Conservation (phyloP, 2,797 vertebrate genomes). For the Epinephelus awoara region DNA sequence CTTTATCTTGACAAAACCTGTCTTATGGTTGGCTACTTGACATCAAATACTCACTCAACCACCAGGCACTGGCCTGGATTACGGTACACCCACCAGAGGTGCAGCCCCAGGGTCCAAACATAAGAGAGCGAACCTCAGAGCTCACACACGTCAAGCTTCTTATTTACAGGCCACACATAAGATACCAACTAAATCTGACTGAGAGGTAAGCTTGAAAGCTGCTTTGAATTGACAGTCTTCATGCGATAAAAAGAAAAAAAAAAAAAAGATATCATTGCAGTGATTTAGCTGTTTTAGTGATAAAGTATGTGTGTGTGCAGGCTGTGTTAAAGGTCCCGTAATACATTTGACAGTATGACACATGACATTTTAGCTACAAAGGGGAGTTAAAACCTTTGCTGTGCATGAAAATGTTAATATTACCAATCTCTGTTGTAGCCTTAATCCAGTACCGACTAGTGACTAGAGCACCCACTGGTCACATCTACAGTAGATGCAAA, state of each 20-base stretch:
- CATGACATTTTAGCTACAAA: slow-evolving; percentile 13
- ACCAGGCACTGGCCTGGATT: slow-evolving; percentile 53
- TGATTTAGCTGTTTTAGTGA: slow-evolving; percentile 9
- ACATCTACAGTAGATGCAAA: background rate
- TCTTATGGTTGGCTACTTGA: slow-evolving; percentile 63
- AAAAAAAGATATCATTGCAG: background rate
- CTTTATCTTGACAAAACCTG: slow-evolving; percentile 71
- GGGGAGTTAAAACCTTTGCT: slow-evolving; percentile 10
- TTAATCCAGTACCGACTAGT: background rate
- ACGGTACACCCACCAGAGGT: slow-evolving; percentile 17
- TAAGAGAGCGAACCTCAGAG: slow-evolving; percentile 29
- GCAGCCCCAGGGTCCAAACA: slow-evolving; percentile 30
- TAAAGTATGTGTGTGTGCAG: background rate
- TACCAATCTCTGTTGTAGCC: background rate
- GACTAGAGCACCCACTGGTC: background rate
- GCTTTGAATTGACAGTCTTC: slow-evolving; percentile 8
- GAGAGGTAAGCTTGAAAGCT: slow-evolving; percentile 17
- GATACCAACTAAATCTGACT: slow-evolving; percentile 11
- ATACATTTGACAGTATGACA: slow-evolving; percentile 6
- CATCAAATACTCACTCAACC: slow-evolving; percentile 63
- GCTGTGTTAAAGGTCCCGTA: background rate
- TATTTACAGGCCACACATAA: slow-evolving; percentile 12
- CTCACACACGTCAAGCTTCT: slow-evolving; percentile 31
- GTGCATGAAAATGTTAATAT: slow-evolving; percentile 12
- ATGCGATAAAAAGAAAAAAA: background rate